phyloP scores from a whole-genome alignment of 2,888 invertebrate genomes.

The Stenodema calcarata region DNA sequence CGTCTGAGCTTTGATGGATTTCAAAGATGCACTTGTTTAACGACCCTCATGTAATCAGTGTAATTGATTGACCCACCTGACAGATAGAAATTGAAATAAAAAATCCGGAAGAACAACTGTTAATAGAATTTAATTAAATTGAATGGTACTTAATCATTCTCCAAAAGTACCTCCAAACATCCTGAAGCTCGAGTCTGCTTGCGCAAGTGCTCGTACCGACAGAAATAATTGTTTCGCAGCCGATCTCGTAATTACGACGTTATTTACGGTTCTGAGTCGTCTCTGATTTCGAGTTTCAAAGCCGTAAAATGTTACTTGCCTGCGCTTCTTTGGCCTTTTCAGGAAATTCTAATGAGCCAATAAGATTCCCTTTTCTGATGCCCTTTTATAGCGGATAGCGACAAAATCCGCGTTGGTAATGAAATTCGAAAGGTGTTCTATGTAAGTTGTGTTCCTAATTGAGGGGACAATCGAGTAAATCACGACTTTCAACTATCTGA shows the following conservation, averaged over 20 bases:
- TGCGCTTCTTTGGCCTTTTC: constrained; percentile 24
- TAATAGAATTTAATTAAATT: too few relatives aligned
- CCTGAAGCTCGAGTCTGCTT: background rate
- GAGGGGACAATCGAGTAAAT: background rate
- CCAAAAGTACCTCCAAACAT: too few relatives aligned
- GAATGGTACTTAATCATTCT: too few relatives aligned
- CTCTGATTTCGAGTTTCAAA: background rate
- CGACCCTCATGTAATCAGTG: too few relatives aligned
- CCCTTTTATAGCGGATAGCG: background rate
- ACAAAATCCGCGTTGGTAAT: background rate
- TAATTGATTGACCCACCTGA: too few relatives aligned
- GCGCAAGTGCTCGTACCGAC: background rate
- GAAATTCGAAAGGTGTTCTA: background rate
- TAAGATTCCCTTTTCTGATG: background rate
- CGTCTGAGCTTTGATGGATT: too few relatives aligned
- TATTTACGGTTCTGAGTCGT: background rate
- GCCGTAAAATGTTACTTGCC: background rate
- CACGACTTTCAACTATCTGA: background rate
- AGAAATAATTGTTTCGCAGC: background rate
- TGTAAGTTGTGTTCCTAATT: background rate
- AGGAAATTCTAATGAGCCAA: constrained; percentile 36
- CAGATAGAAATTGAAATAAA: too few relatives aligned
- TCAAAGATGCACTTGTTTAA: too few relatives aligned
- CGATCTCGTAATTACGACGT: background rate
- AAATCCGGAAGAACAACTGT: too few relatives aligned